A percentile compares a stretch with the other conserved stretches of the same genome.
Evolutionary conservation across 2,888 invertebrate species (phyloP).

Genomic region (Lymantria dispar): DNA sequence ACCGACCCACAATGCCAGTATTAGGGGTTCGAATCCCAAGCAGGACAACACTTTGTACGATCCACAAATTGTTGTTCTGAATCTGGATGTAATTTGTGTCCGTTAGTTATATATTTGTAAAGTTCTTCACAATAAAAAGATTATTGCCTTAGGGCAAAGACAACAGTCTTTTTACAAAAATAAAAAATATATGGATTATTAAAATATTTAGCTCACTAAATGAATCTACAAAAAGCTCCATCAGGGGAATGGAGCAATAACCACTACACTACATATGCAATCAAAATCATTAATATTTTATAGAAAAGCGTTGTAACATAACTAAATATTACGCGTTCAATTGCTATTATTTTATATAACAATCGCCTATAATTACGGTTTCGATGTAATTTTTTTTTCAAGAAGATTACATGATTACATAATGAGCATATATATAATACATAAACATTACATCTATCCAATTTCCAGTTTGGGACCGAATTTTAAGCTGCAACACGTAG

Average conservation of each 20-base stretch:
- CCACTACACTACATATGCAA: not conserved
- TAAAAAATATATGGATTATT: no score
- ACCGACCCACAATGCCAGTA: no score
- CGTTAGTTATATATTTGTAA: no score
- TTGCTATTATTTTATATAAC: not conserved
- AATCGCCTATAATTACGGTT: not conserved
- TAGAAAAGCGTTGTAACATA: slow-evolving; percentile 14
- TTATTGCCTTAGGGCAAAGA: no score
- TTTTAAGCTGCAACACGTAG: not conserved
- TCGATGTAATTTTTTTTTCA: not conserved
- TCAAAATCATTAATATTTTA: not conserved
- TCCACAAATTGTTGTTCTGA: no score
- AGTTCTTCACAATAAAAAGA: no score
- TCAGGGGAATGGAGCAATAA: not conserved
- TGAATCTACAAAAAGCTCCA: no score
- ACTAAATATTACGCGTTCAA: slow-evolving; percentile 9
- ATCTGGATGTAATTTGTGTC: no score
- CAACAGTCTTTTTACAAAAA: no score
- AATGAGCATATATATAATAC: not conserved
- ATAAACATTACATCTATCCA: not conserved
- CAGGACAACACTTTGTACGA: no score
- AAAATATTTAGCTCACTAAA: no score
- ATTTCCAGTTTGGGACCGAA: not conserved
- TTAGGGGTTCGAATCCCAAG: no score
- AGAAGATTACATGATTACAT: not conserved